phyloP scores from a whole-genome alignment of 2,797 vertebrate genomes.

The Enteromius radiatus region DNA sequence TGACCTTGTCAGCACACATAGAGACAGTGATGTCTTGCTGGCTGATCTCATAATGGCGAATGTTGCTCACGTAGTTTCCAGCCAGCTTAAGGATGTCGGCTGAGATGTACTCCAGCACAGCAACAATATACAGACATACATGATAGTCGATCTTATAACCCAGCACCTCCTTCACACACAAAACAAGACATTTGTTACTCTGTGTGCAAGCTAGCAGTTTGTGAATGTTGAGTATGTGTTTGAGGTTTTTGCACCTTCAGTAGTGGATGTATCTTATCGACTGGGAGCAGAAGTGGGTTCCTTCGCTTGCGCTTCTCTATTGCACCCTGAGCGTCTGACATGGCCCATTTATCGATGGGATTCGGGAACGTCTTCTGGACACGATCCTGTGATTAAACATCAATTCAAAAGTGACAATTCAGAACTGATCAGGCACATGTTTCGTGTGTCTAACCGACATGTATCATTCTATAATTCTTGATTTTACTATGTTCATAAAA shows the following conservation, averaged over 20 bases:
- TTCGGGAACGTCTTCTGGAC: constrained; percentile 99
- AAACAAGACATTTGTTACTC: background rate
- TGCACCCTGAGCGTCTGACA: constrained; percentile 93
- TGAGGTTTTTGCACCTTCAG: constrained; percentile 83
- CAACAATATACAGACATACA: constrained; percentile 95
- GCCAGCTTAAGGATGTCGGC: constrained; percentile 98
- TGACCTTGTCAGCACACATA: constrained; percentile 99
- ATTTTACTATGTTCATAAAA: background rate
- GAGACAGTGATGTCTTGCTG: constrained; percentile 99
- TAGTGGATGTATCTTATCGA: constrained; percentile 97
- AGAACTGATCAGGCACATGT: background rate
- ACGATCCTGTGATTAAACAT: constrained; percentile 81
- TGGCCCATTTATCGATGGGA: constrained; percentile 99
- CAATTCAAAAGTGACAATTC: constrained; percentile 13
- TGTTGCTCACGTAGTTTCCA: constrained; percentile 98
- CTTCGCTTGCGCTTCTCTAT: constrained; percentile 95
- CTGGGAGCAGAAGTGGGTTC: constrained; percentile 92
- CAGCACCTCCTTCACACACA: constrained; percentile 87
- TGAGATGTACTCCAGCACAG: constrained; percentile 98
- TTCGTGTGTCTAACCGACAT: background rate
- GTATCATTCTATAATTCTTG: too few relatives aligned
- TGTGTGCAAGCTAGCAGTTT: background rate
- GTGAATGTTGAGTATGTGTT: background rate
- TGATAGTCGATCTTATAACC: constrained; percentile 98
- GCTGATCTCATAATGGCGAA: constrained; percentile 96